These are phyloP conservation scores for Eupelmus urozonus DNA, from an alignment of 2,888 invertebrate genomes.

Conservation along the genomic window DNA sequence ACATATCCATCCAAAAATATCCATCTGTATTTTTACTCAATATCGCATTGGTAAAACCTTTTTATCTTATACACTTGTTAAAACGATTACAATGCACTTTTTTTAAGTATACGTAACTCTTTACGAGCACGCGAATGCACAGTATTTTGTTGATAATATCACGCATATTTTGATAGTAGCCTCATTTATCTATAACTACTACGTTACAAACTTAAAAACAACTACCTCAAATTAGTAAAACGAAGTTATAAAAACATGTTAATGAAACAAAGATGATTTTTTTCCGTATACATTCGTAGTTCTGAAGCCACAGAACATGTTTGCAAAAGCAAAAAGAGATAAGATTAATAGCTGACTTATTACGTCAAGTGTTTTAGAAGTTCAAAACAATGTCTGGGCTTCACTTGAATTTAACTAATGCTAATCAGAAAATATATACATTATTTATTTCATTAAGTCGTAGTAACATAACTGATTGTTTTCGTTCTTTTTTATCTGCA, in stretches of 20 bases:
- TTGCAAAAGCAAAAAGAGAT: not conserved
- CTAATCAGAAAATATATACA: no score
- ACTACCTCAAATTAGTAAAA: not conserved
- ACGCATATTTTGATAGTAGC: constrained; percentile 43
- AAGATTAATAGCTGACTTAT: no score
- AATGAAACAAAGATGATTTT: not conserved
- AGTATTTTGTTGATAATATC: constrained; percentile 39
- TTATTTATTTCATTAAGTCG: no score
- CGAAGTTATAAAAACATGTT: not conserved
- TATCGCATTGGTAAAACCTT: not conserved
- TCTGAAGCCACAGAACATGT: no score
- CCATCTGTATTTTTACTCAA: constrained; percentile 10
- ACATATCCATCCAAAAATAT: constrained; percentile 49
- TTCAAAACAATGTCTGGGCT: no score
- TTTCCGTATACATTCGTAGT: not conserved
- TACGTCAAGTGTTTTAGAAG: no score
- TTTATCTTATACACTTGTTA: constrained; percentile 9
- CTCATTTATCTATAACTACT: constrained; percentile 17
- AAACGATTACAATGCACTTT: constrained; percentile 40
- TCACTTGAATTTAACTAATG: no score
- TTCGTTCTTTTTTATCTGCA: no score
- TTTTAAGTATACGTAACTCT: constrained; percentile 10
- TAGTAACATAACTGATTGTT: no score
- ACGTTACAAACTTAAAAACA: not conserved
- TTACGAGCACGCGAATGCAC: constrained; percentile 8